Conservation (phyloP, 2,113 vertebrate species). For the Podiceps cristatus region DNA sequence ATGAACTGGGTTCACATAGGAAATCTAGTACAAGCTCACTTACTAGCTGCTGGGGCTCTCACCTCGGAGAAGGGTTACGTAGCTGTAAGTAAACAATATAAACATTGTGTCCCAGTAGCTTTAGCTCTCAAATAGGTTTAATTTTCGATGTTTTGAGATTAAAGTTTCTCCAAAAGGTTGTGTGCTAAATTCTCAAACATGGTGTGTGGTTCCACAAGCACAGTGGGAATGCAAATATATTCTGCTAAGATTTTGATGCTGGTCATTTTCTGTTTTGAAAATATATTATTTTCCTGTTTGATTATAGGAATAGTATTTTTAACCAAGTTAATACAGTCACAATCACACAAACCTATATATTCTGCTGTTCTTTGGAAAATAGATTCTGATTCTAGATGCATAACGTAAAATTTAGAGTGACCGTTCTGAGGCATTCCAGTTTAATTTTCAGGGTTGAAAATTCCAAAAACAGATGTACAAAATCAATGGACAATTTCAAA, state of each 20-base stretch:
- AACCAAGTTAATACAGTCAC: neutral
- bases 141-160: neutral
- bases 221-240: neutral
- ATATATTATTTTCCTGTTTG: neutral
- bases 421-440: neutral
- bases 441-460: neutral
- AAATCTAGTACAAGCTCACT: conserved; percentile 88
- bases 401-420: neutral
- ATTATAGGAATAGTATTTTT: neutral
- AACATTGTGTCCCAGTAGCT: neutral
- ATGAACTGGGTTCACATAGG: conserved; percentile 95
- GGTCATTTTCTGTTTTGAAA: neutral
- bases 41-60: conserved; percentile 87
- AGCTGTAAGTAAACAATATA: conserved; percentile 82
- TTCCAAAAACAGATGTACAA: neutral
- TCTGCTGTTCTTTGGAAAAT: neutral
- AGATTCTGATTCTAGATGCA: neutral
- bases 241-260: neutral
- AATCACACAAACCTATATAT: neutral
- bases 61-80: conserved; percentile 78
- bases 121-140: neutral
- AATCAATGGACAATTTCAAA: neutral
- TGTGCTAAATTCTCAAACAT: neutral
- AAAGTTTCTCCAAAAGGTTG: neutral
- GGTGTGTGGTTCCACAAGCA: neutral